Evolutionary conservation across 2,888 invertebrate genomes (phyloP).

Genomic region (Erebia palarica): DNA sequence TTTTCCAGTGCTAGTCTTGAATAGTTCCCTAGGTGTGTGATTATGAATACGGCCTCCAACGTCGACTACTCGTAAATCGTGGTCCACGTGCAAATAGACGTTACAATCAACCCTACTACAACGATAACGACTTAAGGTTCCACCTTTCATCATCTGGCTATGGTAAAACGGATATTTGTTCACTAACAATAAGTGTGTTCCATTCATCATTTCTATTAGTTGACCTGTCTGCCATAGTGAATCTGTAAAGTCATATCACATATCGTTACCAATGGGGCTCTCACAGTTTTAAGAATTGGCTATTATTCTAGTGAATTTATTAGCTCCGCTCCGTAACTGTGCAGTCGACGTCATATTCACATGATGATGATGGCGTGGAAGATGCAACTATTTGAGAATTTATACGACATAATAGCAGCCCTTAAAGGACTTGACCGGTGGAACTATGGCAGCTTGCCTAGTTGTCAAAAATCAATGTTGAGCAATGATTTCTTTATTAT

Average conservation of each 20-base stretch:
- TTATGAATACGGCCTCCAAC: conserved; percentile 41
- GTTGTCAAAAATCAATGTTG: too few relatives aligned
- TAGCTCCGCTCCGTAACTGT: too few relatives aligned
- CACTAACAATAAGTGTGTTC: conserved; percentile 47
- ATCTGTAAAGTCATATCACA: conserved; percentile 9
- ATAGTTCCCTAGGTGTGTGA: conserved; percentile 43
- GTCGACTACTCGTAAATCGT: conserved; percentile 37
- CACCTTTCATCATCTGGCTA: conserved; percentile 38
- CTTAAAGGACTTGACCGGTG: too few relatives aligned
- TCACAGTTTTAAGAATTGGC: neutral
- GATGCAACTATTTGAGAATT: too few relatives aligned
- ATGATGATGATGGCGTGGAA: too few relatives aligned
- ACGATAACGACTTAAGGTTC: conserved; percentile 46
- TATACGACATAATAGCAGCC: too few relatives aligned
- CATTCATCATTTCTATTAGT: conserved; percentile 48
- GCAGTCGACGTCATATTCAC: too few relatives aligned
- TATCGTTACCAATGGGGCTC: neutral
- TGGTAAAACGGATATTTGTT: conserved; percentile 52
- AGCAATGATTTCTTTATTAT: too few relatives aligned
- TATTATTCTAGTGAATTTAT: too few relatives aligned
- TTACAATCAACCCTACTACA: conserved; percentile 51
- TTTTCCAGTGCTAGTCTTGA: conserved; percentile 39
- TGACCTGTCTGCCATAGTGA: conserved; percentile 32
- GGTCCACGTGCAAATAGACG: conserved; percentile 46
- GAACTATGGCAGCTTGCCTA: too few relatives aligned